Base-by-base conservation (phyloP, 2,113 vertebrate genomes). In the Chascanopsetta lugubris region DNA sequence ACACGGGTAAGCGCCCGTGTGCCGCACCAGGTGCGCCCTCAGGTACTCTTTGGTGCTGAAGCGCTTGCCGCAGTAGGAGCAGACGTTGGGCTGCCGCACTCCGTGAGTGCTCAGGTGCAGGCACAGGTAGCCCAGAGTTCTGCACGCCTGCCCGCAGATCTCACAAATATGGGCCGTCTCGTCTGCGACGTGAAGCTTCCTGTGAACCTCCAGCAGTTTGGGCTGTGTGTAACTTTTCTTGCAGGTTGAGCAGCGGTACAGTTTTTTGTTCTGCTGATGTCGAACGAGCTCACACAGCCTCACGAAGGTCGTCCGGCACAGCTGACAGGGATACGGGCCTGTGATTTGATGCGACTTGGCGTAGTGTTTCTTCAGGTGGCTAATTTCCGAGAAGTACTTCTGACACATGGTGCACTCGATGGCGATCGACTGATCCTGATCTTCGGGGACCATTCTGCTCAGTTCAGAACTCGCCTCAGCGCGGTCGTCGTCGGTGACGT, bases 361-460 rank as follows among this genome's bases (percentile, higher is more conserved):
- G 8, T 72, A 68, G 24, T 62, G 66, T 62, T 18, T 51, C 29
- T 49, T 59, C 63, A 78, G 6, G 22, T 40, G 47, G 9, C 36
- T 5, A 8, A 56, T 51, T 46, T 71, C 7, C 34, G 72, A 58
- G 11, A 61, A 71, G 9, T 24, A 68, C 40, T 69, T 66, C 8
- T 79, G 62, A 49, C 69, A 86, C 66, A 58, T 64, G 42, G 47
- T 67, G 61, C 75, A 79, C 61, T 66, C 71, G 15, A 71, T 49
- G 38, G 6, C 24, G n/a, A 13, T 17, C 24, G 34, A 1, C 30
- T 43, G n/a, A n/a, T n/a, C n/a, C n/a, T 61, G 18, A 7, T 36
- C 57, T 40, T 2, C 2, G 4, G 29, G 36, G 34, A 22, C 25
- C 2, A 60, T 20, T 45, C 43, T 64, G 38, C 1, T 1, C 47